These are phyloP conservation scores for Antheraea yamamai DNA, from an alignment of 2,888 invertebrate genomes.

Conservation along the genomic window DNA sequence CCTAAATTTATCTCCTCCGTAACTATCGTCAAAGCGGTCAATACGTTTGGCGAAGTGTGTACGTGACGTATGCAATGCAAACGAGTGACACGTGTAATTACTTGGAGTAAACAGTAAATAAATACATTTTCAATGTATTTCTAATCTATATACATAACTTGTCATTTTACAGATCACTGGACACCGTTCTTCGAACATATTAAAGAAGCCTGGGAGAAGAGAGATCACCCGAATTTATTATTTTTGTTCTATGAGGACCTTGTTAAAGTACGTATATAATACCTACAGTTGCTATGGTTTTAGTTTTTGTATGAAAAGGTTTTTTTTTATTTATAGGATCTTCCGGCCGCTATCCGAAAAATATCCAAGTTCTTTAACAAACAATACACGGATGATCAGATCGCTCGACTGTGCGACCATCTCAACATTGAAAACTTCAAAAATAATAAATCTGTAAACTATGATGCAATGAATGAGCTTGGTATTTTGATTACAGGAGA, in stretches of 20 bases:
- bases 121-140: no score
- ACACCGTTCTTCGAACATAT: slow-evolving; percentile 91
- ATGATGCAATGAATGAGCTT: slow-evolving; percentile 83
- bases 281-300: not conserved
- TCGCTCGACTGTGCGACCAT: slow-evolving; percentile 85
- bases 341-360: slow-evolving; percentile 79
- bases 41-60: no score
- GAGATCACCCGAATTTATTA: slow-evolving; percentile 85
- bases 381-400: slow-evolving; percentile 79
- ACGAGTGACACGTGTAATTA: no score
- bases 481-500: slow-evolving; percentile 83
- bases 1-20: no score
- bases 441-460: slow-evolving; percentile 90
- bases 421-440: slow-evolving; percentile 92
- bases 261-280: slow-evolving; percentile 73
- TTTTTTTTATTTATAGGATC: slow-evolving; percentile 75
- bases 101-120: no score
- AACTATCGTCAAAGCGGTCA: no score
- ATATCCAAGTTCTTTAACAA: slow-evolving; percentile 85
- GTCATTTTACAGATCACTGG: slow-evolving; percentile 83
- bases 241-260: slow-evolving; percentile 92
- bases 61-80: no score
- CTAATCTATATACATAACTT: slow-evolving; percentile 20
- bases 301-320: not conserved
- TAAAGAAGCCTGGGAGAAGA: slow-evolving; percentile 87